phyloP scores from a whole-genome alignment of 2,888 invertebrate genomes.

The Melipona beecheii region DNA sequence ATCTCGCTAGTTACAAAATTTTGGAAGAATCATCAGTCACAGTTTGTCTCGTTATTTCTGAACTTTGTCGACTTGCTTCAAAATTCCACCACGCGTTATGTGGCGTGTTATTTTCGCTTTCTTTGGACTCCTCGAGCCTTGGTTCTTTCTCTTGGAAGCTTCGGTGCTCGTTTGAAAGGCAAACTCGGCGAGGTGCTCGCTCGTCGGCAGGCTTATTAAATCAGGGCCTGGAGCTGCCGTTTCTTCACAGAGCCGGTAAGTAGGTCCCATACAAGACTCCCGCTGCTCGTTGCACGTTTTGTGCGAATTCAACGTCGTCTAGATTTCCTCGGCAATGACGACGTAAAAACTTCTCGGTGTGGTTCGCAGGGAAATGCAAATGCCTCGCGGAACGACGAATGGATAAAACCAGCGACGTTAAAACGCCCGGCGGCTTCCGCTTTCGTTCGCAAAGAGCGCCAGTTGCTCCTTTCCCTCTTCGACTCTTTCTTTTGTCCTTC shows the following conservation, averaged over 20 bases:
- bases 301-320: conserved; percentile 46
- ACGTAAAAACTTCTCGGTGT: not conserved
- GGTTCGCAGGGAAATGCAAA: conserved; percentile 26
- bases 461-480: conserved; percentile 17
- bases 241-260: not conserved
- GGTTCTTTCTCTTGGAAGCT: not conserved
- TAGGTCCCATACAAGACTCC: conserved; percentile 7
- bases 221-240: not conserved
- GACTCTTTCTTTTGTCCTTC: not conserved
- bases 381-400: conserved; percentile 45
- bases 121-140: not conserved
- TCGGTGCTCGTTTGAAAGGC: not conserved
- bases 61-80: not conserved
- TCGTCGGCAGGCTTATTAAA: conserved; percentile 41
- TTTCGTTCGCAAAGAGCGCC: conserved; percentile 36
- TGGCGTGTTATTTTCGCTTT: not conserved
- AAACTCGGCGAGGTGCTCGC: conserved; percentile 2
- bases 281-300: conserved; percentile 60
- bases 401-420: conserved; percentile 56
- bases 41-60: not conserved
- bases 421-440: conserved; percentile 51
- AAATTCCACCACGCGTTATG: not conserved
- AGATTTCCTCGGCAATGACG: conserved; percentile 18
- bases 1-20: too few relatives aligned
- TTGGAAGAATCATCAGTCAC: too few relatives aligned